Evolutionary conservation across 2,113 vertebrate species (phyloP).

Genomic region (Dolichotis patagonum): DNA sequence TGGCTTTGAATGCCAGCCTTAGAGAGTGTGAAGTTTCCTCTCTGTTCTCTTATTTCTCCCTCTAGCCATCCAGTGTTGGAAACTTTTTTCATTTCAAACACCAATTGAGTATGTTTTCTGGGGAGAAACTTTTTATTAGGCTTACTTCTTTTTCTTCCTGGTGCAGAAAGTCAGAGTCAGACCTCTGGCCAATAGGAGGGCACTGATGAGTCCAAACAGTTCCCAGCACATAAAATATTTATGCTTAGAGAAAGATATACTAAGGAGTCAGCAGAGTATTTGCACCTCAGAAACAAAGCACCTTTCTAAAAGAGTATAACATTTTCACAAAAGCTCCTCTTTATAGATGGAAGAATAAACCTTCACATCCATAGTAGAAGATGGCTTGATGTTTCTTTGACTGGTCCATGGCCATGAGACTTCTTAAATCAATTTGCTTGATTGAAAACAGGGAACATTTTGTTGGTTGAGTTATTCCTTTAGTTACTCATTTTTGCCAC

Average conservation of each 20-base stretch:
- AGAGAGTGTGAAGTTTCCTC: conserved; percentile 75
- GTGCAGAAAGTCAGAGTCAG: conserved; percentile 75
- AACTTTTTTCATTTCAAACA: conserved; percentile 80
- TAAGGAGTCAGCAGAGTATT: conserved; percentile 76
- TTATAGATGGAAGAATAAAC: neutral
- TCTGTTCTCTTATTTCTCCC: conserved; percentile 72
- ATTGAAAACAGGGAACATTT: conserved; percentile 35
- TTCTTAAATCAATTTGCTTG: conserved; percentile 69
- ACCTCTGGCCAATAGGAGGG: conserved; percentile 75
- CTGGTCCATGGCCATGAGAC: neutral
- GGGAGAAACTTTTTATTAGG: conserved; percentile 76
- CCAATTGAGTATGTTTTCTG: conserved; percentile 73
- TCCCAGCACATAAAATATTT: conserved; percentile 76
- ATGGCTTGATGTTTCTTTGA: neutral
- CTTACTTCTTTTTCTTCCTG: conserved; percentile 70
- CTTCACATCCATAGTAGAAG: neutral
- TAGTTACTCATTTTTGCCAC: neutral
- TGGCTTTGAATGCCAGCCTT: conserved; percentile 75
- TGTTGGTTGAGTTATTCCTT: neutral
- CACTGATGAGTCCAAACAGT: conserved; percentile 59
- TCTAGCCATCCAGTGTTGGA: conserved; percentile 77
- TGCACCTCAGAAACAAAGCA: conserved; percentile 61
- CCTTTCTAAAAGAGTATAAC: conserved; percentile 52
- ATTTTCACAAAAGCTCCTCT: conserved; percentile 56
- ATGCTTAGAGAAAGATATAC: conserved; percentile 68